These are phyloP conservation scores for Prietella phreatophila DNA, from an alignment of 2,113 vertebrate genomes.

Conservation along the genomic window DNA sequence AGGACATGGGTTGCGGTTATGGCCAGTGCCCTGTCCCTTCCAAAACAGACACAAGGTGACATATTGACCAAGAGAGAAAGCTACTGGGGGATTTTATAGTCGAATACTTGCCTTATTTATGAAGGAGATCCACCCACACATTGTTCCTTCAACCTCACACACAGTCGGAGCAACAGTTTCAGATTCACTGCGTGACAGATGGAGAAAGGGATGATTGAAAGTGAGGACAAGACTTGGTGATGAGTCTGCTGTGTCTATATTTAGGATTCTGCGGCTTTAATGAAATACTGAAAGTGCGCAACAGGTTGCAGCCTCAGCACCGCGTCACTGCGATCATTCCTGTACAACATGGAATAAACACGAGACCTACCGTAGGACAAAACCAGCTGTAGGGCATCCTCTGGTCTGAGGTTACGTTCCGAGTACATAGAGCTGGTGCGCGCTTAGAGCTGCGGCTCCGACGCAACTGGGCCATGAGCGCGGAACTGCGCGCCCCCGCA, in stretches of 20 bases:
- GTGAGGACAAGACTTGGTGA: neutral
- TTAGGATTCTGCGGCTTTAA: slow-evolving; percentile 12
- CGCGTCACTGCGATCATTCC: neutral
- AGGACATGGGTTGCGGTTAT: neutral
- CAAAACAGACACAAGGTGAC: neutral
- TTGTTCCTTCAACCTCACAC: neutral
- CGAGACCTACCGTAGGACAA: neutral
- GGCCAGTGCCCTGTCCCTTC: neutral
- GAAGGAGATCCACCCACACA: neutral
- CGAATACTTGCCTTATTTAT: neutral
- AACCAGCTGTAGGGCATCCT: neutral
- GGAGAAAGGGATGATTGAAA: neutral
- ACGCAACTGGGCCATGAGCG: slow-evolving; percentile 17
- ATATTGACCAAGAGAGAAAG: slow-evolving; percentile 16
- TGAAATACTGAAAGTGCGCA: slow-evolving; percentile 25
- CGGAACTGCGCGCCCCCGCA: slow-evolving; percentile 5
- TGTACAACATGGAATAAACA: neutral
- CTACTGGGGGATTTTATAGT: neutral
- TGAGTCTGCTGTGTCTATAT: neutral
- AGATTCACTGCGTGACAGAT: neutral
- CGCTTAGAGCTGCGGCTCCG: neutral
- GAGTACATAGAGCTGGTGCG: neutral
- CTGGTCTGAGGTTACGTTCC: neutral
- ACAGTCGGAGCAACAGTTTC: neutral
- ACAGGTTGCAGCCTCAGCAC: slow-evolving; percentile 32